phyloP scores from a whole-genome alignment of 2,888 invertebrate species.

The Hedychridium roseum region DNA sequence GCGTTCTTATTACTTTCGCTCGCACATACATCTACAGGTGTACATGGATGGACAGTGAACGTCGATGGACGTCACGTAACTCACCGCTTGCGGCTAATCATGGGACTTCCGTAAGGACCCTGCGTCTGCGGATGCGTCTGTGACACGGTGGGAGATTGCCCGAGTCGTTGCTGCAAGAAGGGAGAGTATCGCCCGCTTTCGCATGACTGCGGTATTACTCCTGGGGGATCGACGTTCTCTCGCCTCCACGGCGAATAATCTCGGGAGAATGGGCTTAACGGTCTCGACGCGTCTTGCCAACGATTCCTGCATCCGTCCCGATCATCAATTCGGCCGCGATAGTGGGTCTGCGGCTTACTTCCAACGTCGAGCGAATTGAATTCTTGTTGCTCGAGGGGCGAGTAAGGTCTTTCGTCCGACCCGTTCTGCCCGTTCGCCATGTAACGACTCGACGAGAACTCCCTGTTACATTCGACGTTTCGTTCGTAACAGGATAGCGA shows the following conservation, averaged over 20 bases:
- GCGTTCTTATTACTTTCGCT: not conserved
- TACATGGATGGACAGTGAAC: not conserved
- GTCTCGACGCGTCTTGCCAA: constrained; percentile 53
- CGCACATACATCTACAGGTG: not conserved
- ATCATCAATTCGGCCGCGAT: constrained; percentile 41
- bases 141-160: constrained; percentile 48
- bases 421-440: constrained; percentile 39
- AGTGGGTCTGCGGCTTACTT: constrained; percentile 50
- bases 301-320: constrained; percentile 48
- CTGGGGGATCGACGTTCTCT: constrained; percentile 61
- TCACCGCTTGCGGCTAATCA: constrained; percentile 60
- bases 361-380: constrained; percentile 36
- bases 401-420: constrained; percentile 33
- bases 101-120: constrained; percentile 59
- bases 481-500: constrained; percentile 54
- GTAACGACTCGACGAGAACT: constrained; percentile 35
- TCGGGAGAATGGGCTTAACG: constrained; percentile 58
- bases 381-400: constrained; percentile 48
- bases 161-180: constrained; percentile 53
- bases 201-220: constrained; percentile 50
- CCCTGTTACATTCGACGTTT: constrained; percentile 34
- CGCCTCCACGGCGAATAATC: constrained; percentile 62
- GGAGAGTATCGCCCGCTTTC: constrained; percentile 54
- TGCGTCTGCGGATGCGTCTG: constrained; percentile 52
- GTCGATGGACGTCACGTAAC: not conserved